Percentiles rank a stretch among this genome's conserved stretches.
These are phyloP conservation scores for Gonioctena quinquepunctata DNA, from an alignment of 1,140 invertebrate species.

Conservation along the genomic window DNA sequence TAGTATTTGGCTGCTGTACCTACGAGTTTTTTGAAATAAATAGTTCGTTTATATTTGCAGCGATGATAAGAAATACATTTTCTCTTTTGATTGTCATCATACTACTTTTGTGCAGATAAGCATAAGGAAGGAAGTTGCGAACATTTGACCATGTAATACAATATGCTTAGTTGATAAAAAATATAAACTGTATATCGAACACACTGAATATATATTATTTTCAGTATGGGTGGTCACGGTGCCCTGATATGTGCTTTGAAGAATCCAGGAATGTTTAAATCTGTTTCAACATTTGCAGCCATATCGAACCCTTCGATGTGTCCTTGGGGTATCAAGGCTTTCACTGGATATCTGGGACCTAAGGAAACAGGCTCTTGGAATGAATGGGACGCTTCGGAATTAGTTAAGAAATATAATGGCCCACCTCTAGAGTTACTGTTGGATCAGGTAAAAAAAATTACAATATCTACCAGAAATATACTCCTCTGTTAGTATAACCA, in stretches of 20 bases:
- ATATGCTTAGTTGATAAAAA: neutral
- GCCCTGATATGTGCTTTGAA: constrained; percentile 90
- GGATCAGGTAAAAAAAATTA: constrained; percentile 79
- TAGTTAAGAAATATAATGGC: constrained; percentile 84
- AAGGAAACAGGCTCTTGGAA: constrained; percentile 71
- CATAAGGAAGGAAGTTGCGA: no score
- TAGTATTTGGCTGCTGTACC: no score
- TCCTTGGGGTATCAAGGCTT: constrained; percentile 88
- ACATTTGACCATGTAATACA: no score
- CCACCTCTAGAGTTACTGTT: constrained; percentile 83
- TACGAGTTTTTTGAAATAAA: no score
- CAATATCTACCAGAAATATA: no score
- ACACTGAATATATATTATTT: no score
- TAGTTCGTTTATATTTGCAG: no score
- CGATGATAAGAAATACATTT: no score
- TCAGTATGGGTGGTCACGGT: constrained; percentile 96
- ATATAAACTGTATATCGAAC: neutral
- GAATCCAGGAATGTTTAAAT: constrained; percentile 87
- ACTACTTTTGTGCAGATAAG: no score
- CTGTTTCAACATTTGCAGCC: constrained; percentile 95
- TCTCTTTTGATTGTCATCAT: no score
- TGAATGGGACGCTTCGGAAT: constrained; percentile 85
- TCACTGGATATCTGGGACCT: constrained; percentile 83
- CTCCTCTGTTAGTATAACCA: no score
- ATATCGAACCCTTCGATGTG: constrained; percentile 87